Evolutionary conservation across 2,113 vertebrate genomes (phyloP).

Genomic region (Nestor notabilis): DNA sequence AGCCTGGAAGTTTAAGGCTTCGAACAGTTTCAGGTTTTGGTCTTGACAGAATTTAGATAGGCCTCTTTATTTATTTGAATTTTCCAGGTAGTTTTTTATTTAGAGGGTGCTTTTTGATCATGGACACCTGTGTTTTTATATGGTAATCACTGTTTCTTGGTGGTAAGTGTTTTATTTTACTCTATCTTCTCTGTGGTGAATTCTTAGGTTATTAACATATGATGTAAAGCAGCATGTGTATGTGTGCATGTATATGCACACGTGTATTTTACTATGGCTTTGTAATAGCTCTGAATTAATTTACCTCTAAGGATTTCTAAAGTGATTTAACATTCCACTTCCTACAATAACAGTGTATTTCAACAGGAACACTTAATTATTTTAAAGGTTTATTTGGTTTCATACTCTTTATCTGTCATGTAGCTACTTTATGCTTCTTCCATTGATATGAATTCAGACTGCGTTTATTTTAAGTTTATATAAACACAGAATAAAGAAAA

Average conservation of each 20-base stretch:
- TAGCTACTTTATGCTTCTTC: slow-evolving; percentile 3
- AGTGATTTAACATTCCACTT: slow-evolving; percentile 1
- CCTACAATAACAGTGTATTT: slow-evolving; percentile 14
- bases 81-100: not conserved
- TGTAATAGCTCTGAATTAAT: not conserved
- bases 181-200: not conserved
- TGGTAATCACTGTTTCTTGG: not conserved
- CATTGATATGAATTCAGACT: not conserved
- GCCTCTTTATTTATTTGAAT: not conserved
- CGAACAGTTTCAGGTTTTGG: not conserved
- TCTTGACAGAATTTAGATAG: not conserved
- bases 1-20: not conserved
- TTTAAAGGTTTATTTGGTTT: slow-evolving; percentile 17
- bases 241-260: rapidly evolving
- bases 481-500: not conserved
- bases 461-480: slow-evolving; percentile 4
- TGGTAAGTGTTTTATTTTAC: not conserved
- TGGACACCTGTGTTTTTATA: not conserved
- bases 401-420: slow-evolving; percentile 12
- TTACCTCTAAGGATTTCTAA: not conserved
- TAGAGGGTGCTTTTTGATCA: not conserved
- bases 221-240: rapidly evolving
- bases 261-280: not conserved
- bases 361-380: slow-evolving; percentile 13
- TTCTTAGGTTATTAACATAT: not conserved